Evolutionary conservation across 2,888 invertebrate genomes (phyloP), one percentile per base, ranked within the genome.

Genomic region (Tetanocera ferruginea): DNA sequence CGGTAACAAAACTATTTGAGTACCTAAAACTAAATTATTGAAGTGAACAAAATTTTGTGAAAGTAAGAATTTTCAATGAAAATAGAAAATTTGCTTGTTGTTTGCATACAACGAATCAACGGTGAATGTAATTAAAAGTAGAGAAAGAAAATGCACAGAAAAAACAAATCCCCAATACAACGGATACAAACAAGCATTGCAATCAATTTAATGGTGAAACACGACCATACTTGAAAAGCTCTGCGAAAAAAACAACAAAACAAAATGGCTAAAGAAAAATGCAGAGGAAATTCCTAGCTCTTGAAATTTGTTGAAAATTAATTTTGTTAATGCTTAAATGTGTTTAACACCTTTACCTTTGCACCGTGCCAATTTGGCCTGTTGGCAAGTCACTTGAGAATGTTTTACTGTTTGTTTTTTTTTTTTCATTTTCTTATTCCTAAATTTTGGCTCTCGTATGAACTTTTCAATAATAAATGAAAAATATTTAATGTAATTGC

Each of bases 391-490:
- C 11, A 43, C 43, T 43, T 11, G 43, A 43, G 43, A 43, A 43
- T 43, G 37, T 5, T 8, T 37, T 43, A 2, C 2, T 43, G n/a
- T 11, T 43, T 43, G 11, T 43, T 43, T 43, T 43, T 1, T 43
- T 43, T 37, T 6, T 37, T 37, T 8, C 8, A 37, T 5, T 43
- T 37, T 6, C 8, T 37, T 8, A 8, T 8, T 5, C 37, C 37
- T 37, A 3, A 5, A 1, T 43, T 43, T 23, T 52, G 31, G n/a
- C 4, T 52, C 52, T 52, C n/a, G 51, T 23, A 66, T 75, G 28
- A 75, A 52, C 66, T 66, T 75, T 75, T 75, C 66, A 75, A 51
- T 66, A 75, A 75, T 66, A 34, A 75, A 52, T 75, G 75, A 75
- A 52, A 66, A 75, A 64, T 52, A 52, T 64, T 75, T 31, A 31